Base-by-base conservation (phyloP, 2,113 vertebrate genomes). In the Glaucomys volans region DNA sequence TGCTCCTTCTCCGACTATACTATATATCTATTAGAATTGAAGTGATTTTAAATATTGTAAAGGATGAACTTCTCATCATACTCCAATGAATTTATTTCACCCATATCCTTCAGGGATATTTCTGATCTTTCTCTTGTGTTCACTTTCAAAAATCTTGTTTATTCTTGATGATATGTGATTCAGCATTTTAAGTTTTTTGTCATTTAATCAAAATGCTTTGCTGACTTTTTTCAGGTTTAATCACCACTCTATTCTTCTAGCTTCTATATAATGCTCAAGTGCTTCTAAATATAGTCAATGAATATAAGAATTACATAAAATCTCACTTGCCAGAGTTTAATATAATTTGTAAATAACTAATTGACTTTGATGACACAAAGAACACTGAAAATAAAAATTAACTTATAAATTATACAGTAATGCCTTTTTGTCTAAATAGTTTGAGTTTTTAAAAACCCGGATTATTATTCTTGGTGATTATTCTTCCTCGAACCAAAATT, bases 121-220 rank as follows among this genome's bases (percentile, higher is more conserved):
- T 82, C 40, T 4, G 0, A 87, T 93, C 18, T 98, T 98, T 97
- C 42, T 97, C 52, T 90, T 84, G 47, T 91, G 42, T 47, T 32
- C 77, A 83, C 86, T 95, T 98, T 96, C 98, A 16, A 71, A 80
- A 85, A 26, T 74, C 18, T 95, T 81, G 71, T 50, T 42, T 94
- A 96, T 94, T 97, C 91, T 96, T 96, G 17, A 76, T 79, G 84
- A 0, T 80, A 79, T 75, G 8, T 32, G 44, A 97, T 85, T 95
- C 79, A 90, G 84, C 97, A 98, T 90, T 90, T 94, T 77, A 96
- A 79, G 85, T 90, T 14, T 89, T 97, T 67, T 94, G 35, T 97
- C 90, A 77, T 83, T 92, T 94, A 89, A 75, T 95, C 62, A 91
- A 97, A 98, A 95, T 82, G 59, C 13, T 94, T 94, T 92, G 50